Evolutionary conservation across 2,888 invertebrate species (phyloP).

Genomic region (Panzeria rudis): DNA sequence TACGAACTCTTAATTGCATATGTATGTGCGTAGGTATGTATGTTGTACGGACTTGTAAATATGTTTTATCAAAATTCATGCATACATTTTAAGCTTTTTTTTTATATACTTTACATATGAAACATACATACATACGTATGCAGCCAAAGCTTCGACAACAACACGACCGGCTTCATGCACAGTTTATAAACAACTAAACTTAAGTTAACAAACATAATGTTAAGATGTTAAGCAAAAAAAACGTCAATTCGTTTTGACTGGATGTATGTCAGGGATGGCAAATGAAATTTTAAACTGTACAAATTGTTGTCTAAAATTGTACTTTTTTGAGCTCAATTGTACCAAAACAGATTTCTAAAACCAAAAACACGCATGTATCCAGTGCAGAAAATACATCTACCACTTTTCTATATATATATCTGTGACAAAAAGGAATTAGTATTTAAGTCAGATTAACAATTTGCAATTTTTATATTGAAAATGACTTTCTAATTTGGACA

Average conservation of each 20-base stretch:
- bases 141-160: slow-evolving; percentile 17
- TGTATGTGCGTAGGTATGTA: not conserved
- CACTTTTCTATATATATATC: too few species aligned
- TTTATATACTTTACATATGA: slow-evolving; percentile 7
- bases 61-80: slow-evolving; percentile 2
- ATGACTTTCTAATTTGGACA: too few species aligned
- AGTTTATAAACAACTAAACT: slow-evolving; percentile 65
- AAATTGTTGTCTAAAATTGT: too few species aligned
- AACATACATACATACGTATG: not conserved
- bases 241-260: not conserved
- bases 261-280: too few species aligned
- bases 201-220: slow-evolving; percentile 23
- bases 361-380: too few species aligned
- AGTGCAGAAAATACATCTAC: too few species aligned
- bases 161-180: slow-evolving; percentile 66
- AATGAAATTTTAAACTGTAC: too few species aligned
- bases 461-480: too few species aligned
- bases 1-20: slow-evolving; percentile 6
- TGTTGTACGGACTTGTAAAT: not conserved
- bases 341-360: too few species aligned
- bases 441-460: too few species aligned
- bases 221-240: slow-evolving; percentile 15
- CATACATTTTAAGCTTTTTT: slow-evolving; percentile 29
- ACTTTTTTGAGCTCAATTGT: too few species aligned
- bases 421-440: too few species aligned